A percentile compares a stretch with the other conserved stretches of the same genome.
Conservation (phyloP, 2,888 invertebrate species). For the Eretmocerus hayati region DNA sequence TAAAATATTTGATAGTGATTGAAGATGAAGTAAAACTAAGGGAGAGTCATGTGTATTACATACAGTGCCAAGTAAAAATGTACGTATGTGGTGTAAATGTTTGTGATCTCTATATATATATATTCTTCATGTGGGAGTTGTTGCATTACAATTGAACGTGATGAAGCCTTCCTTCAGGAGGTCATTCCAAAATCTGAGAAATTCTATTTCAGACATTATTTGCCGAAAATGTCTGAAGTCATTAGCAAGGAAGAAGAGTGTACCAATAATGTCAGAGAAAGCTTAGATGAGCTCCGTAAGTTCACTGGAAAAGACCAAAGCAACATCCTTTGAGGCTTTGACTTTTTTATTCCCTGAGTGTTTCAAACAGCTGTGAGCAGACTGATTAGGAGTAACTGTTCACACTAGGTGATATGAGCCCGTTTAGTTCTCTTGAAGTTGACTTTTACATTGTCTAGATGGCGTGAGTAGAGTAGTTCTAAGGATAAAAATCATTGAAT, state of each 20-base stretch:
- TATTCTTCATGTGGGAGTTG: slow-evolving; percentile 13
- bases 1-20: slow-evolving; percentile 12
- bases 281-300: not conserved
- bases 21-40: slow-evolving; percentile 7
- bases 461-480: too few relatives aligned
- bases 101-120: slow-evolving; percentile 22
- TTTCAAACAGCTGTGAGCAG: too few relatives aligned
- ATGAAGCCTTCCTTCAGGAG: slow-evolving; percentile 14
- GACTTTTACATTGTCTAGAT: too few relatives aligned
- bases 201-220: slow-evolving; percentile 17
- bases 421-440: too few relatives aligned
- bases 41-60: slow-evolving; percentile 15
- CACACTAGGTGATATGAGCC: too few relatives aligned
- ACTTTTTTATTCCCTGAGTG: too few relatives aligned
- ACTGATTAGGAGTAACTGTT: too few relatives aligned
- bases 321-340: too few relatives aligned
- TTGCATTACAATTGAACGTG: slow-evolving; percentile 5
- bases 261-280: not conserved
- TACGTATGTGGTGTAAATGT: slow-evolving; percentile 17
- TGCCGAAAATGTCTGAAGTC: not conserved
- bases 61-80: slow-evolving; percentile 19
- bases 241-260: not conserved
- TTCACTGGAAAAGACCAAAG: not conserved
- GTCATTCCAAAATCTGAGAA: slow-evolving; percentile 11
- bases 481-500: too few relatives aligned